Evolutionary conservation across 2,888 invertebrate genomes (phyloP).

Genomic region (Herminia tarsipennalis): DNA sequence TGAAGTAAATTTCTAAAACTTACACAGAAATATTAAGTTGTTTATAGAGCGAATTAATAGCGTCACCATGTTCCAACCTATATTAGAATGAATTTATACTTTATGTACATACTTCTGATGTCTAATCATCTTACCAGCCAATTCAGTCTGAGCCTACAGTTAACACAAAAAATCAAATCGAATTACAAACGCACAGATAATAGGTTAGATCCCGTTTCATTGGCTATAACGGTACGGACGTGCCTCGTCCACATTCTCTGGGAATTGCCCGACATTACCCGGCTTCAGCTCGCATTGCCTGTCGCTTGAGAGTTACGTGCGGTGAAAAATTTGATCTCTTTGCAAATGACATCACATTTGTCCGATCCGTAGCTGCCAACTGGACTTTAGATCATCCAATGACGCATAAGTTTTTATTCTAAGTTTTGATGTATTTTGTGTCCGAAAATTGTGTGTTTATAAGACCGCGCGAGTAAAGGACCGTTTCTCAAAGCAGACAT

Average conservation of each 20-base stretch:
- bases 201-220: conserved; percentile 30
- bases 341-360: conserved; percentile 33
- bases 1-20: too few species aligned
- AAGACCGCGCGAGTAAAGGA: too few species aligned
- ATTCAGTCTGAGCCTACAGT: not conserved
- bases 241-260: conserved; percentile 17
- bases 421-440: too few species aligned
- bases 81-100: too few species aligned
- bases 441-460: too few species aligned
- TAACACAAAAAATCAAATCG: conserved; percentile 16
- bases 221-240: conserved; percentile 30
- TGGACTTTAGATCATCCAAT: conserved; percentile 2
- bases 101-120: too few species aligned
- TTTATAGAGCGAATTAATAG: too few species aligned
- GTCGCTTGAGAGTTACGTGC: conserved; percentile 20
- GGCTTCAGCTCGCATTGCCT: conserved; percentile 16
- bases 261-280: conserved; percentile 35
- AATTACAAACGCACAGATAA: conserved; percentile 37
- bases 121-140: too few species aligned
- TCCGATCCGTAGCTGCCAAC: conserved; percentile 8
- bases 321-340: conserved; percentile 32
- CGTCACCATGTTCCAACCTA: too few species aligned
- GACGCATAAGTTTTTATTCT: conserved; percentile 1
- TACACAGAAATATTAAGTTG: too few species aligned
- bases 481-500: too few species aligned